Percentiles rank a stretch among this genome's conserved stretches.
Conservation (phyloP, 1,140 invertebrate species). For the Diorhabda elongata region DNA sequence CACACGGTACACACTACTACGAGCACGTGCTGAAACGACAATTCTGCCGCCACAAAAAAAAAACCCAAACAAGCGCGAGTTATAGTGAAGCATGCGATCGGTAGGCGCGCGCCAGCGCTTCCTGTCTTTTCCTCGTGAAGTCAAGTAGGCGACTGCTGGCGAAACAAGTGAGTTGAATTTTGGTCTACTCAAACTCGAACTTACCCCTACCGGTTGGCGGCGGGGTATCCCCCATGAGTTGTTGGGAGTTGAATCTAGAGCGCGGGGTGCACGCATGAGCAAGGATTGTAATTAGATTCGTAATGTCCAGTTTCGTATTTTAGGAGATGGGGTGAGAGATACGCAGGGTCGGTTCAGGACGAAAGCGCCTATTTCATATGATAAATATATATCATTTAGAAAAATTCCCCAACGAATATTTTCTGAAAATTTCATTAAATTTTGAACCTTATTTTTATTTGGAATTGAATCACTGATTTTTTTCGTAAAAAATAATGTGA, state of each 20-base stretch:
- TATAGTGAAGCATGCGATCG: slow-evolving; percentile 20
- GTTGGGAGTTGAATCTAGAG: slow-evolving; percentile 24
- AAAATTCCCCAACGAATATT: too few relatives aligned
- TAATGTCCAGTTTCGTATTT: slow-evolving; percentile 49
- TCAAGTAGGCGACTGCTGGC: slow-evolving; percentile 33
- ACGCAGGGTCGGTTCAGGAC: slow-evolving; percentile 6
- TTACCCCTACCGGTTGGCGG: slow-evolving; percentile 37
- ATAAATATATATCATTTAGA: background rate
- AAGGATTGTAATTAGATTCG: slow-evolving; percentile 50
- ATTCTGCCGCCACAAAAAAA: background rate
- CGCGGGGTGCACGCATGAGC: slow-evolving; percentile 45
- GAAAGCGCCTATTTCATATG: background rate
- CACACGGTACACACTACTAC: background rate
- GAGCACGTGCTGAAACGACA: background rate
- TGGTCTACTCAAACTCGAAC: slow-evolving; percentile 23
- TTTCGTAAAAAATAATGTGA: too few relatives aligned
- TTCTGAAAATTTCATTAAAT: too few relatives aligned
- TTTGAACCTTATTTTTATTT: too few relatives aligned
- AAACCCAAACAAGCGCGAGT: background rate
- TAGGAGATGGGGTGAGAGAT: slow-evolving; percentile 29
- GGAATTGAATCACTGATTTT: too few relatives aligned
- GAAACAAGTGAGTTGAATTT: slow-evolving; percentile 30
- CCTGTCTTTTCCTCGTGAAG: slow-evolving; percentile 23
- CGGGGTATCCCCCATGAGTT: slow-evolving; percentile 31
- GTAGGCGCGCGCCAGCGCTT: slow-evolving; percentile 18